These are phyloP conservation scores for Apodemia duryi DNA, from an alignment of 2,888 invertebrate species.

Conservation along the genomic window DNA sequence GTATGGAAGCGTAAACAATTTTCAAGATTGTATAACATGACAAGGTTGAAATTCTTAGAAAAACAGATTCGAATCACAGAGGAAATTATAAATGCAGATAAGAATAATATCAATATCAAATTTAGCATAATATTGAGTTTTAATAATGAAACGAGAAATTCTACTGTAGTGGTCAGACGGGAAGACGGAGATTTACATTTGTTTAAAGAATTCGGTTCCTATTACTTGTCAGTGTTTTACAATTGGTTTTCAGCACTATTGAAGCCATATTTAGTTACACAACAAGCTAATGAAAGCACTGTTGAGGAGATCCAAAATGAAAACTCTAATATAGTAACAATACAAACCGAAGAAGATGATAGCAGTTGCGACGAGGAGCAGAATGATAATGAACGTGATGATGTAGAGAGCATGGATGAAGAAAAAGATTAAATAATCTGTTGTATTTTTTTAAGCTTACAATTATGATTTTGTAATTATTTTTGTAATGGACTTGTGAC, in stretches of 20 bases:
- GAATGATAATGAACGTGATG: background rate
- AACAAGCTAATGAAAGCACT: background rate
- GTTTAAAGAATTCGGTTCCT: conserved; percentile 51
- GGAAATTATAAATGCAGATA: conserved; percentile 41
- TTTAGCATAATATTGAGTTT: conserved; percentile 44
- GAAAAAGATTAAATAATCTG: background rate
- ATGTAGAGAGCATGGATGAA: background rate
- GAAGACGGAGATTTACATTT: conserved; percentile 38
- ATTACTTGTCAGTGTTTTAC: conserved; percentile 42
- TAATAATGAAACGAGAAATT: conserved; percentile 36
- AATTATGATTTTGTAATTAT: conserved; percentile 10
- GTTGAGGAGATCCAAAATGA: background rate
- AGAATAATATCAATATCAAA: conserved; percentile 36
- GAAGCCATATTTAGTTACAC: conserved; percentile 32
- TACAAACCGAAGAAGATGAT: background rate
- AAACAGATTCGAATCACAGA: conserved; percentile 47
- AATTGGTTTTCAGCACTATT: conserved; percentile 45
- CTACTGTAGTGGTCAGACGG: conserved; percentile 35
- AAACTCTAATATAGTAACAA: background rate
- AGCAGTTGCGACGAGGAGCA: background rate
- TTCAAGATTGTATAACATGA: conserved; percentile 31
- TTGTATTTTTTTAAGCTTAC: background rate
- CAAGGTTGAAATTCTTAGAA: conserved; percentile 37
- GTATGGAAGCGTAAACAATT: conserved; percentile 53
- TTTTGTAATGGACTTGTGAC: background rate